Conservation (phyloP, 2,113 vertebrate species). For the Natator depressus region DNA sequence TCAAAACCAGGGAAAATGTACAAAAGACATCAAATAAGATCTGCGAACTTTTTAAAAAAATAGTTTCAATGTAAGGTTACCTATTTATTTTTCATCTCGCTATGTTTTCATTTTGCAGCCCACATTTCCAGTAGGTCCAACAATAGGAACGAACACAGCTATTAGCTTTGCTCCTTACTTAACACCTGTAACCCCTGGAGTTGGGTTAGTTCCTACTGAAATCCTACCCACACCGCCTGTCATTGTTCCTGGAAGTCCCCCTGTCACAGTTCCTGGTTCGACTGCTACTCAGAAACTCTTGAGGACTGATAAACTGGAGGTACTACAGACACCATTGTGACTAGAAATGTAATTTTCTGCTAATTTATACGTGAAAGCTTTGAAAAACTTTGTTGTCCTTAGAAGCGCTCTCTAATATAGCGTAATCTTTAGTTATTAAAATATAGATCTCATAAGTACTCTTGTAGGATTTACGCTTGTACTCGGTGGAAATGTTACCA, state of each 20-base stretch:
- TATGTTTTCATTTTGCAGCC: conserved; percentile 84
- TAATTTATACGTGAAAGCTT: neutral
- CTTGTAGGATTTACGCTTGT: neutral
- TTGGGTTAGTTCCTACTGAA: conserved; percentile 93
- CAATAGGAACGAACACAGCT: conserved; percentile 89
- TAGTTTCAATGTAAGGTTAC: neutral
- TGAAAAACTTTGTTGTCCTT: neutral
- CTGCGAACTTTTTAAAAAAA: neutral
- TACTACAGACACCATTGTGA: conserved; percentile 71
- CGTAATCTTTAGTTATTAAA: neutral
- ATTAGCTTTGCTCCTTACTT: conserved; percentile 94
- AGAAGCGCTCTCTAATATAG: rapidly evolving
- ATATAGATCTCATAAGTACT: neutral
- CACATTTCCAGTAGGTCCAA: conserved; percentile 93
- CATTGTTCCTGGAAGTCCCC: conserved; percentile 90
- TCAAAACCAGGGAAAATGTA: neutral
- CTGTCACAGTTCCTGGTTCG: conserved; percentile 88
- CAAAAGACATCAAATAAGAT: neutral
- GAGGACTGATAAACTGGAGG: conserved; percentile 96
- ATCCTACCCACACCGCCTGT: conserved; percentile 90
- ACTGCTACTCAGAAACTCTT: conserved; percentile 94
- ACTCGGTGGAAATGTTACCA: neutral
- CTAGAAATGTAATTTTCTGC: neutral
- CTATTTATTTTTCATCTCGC: conserved; percentile 45
- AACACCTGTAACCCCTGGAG: conserved; percentile 90